Evolutionary conservation across 1,140 invertebrate species (phyloP).

Genomic region (Dreissena rostriformis): DNA sequence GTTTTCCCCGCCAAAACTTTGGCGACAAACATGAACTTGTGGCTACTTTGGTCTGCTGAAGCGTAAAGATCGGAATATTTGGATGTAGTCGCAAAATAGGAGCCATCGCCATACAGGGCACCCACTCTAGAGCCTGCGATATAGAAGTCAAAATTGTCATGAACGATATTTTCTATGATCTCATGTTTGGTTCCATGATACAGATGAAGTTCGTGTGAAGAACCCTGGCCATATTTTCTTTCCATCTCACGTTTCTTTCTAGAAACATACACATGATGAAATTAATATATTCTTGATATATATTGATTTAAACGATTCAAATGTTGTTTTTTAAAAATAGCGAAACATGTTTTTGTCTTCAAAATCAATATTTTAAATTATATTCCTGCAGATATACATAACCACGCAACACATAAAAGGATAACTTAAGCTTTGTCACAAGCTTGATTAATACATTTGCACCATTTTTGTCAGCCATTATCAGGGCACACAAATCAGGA

Average conservation of each 20-base stretch:
- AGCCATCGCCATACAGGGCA: slow-evolving; percentile 61
- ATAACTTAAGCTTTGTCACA: too few species aligned
- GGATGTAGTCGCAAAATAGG: slow-evolving; percentile 64
- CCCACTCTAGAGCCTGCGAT: slow-evolving; percentile 58
- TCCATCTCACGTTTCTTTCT: slow-evolving; percentile 60
- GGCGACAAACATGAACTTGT: slow-evolving; percentile 61
- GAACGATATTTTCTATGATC: slow-evolving; percentile 51
- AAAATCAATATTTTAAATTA: too few species aligned
- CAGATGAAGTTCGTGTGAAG: slow-evolving; percentile 55
- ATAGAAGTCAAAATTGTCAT: slow-evolving; percentile 64
- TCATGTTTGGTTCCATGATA: slow-evolving; percentile 65
- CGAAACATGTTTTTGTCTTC: too few species aligned
- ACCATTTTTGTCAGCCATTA: too few species aligned
- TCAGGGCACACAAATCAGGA: too few species aligned
- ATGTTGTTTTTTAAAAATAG: too few species aligned
- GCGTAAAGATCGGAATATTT: slow-evolving; percentile 63
- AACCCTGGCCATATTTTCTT: slow-evolving; percentile 35
- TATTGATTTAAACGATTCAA: too few species aligned
- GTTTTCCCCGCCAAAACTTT: slow-evolving; percentile 59
- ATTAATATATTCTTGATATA: not conserved
- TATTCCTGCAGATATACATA: too few species aligned
- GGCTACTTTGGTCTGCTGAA: slow-evolving; percentile 26
- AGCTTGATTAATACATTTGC: too few species aligned
- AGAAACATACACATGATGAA: not conserved
- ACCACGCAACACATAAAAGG: too few species aligned